Evolutionary conservation across 1,140 invertebrate genomes (phyloP).

Genomic region (Rhagoletis pomonella): DNA sequence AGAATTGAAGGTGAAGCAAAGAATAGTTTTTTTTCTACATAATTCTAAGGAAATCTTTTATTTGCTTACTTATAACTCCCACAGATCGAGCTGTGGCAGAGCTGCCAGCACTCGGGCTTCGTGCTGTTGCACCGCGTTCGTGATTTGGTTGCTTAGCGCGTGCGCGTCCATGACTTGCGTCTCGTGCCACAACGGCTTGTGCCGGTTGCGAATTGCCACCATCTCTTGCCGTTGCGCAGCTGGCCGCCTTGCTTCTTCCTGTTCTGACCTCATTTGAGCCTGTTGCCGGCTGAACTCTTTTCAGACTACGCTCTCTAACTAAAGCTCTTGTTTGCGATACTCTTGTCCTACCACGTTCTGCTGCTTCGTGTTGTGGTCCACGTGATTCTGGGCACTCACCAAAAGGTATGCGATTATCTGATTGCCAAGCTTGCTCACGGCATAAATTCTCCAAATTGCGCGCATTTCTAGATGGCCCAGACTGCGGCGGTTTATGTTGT

Average conservation of each 20-base stretch:
- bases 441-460: neutral
- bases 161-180: neutral
- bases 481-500: neutral
- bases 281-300: neutral
- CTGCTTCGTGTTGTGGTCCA: neutral
- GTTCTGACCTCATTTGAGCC: neutral
- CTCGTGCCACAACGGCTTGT: neutral
- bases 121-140: neutral
- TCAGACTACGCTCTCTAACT: neutral
- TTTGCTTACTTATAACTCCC: conserved; percentile 46
- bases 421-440: conserved; percentile 6
- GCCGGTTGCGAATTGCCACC: neutral
- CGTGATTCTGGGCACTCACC: neutral
- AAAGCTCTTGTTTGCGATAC: neutral
- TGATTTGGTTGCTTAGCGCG: neutral
- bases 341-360: neutral
- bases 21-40: neutral
- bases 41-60: neutral
- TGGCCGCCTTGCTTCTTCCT: neutral
- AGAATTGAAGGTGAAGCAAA: neutral
- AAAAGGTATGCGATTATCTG: neutral
- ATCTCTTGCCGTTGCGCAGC: neutral
- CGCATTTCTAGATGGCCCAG: neutral
- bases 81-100: conserved; percentile 31
- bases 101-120: conserved; percentile 7